Conservation (phyloP, 2,797 vertebrate species). For the Antrozous pallidus region DNA sequence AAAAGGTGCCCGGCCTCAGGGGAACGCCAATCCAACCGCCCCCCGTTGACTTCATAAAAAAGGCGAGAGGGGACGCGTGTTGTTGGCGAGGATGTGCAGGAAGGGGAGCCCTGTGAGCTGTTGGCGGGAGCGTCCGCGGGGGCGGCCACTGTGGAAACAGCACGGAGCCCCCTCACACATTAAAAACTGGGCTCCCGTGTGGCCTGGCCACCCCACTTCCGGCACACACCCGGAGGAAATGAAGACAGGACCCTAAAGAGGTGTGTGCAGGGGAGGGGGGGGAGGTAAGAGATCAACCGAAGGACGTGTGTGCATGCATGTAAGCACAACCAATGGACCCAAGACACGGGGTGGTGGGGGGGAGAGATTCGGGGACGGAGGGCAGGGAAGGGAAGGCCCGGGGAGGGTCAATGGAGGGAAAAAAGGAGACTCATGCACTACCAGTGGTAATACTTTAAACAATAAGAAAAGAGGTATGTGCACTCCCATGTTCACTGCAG, state of each 20-base stretch:
- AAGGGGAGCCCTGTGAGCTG: background rate
- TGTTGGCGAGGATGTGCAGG: background rate
- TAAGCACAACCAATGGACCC: no score
- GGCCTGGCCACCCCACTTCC: background rate
- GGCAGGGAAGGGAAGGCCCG: no score
- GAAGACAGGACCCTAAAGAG: background rate
- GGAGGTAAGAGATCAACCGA: no score
- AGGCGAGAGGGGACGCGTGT: accelerated
- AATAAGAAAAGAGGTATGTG: background rate
- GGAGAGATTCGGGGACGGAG: no score
- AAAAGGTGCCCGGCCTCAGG: background rate
- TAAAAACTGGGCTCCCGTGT: background rate
- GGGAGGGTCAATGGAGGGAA: no score
- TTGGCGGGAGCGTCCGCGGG: no score
- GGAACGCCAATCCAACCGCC: background rate
- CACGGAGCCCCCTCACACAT: background rate
- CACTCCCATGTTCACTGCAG: background rate
- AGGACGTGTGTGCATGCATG: no score
- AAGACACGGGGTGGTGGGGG: no score
- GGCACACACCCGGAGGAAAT: background rate
- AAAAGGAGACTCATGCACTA: no score
- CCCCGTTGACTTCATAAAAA: background rate
- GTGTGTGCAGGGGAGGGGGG: no score
- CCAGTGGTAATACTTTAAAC: no score
- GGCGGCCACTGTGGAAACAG: no score